phyloP scores from a whole-genome alignment of 2,888 invertebrate species.

The Girardia tigrina region DNA sequence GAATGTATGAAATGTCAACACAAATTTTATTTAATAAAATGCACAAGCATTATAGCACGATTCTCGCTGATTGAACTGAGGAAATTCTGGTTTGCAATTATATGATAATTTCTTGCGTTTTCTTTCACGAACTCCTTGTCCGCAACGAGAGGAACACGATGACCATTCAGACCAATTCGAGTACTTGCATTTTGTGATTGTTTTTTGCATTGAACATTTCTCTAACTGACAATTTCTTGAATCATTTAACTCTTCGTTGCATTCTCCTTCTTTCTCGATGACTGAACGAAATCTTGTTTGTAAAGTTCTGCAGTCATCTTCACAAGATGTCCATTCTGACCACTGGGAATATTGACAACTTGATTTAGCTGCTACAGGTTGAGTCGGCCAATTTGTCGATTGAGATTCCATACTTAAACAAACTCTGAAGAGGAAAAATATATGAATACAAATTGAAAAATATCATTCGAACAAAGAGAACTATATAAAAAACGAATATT shows the following conservation, averaged over 20 bases:
- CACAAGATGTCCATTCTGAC: slow-evolving; percentile 25
- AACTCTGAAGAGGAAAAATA: not conserved
- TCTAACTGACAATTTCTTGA: not conserved
- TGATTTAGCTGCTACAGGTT: not conserved
- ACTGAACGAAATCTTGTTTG: not conserved
- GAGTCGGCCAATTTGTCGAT: not conserved
- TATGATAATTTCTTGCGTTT: not conserved
- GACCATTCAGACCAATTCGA: slow-evolving; percentile 6
- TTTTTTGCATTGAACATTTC: not conserved
- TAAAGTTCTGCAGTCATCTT: not conserved
- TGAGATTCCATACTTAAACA: not conserved
- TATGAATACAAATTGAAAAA: too few species aligned
- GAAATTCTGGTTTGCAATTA: slow-evolving; percentile 21
- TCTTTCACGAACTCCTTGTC: not conserved
- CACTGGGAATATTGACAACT: not conserved
- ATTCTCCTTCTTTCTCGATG: not conserved
- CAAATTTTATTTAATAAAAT: not conserved
- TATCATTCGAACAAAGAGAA: too few species aligned
- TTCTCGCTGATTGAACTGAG: slow-evolving; percentile 11
- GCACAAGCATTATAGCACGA: slow-evolving; percentile 24
- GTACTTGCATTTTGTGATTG: not conserved
- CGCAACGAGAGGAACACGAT: not conserved
- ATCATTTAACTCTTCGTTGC: not conserved
- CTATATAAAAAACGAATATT: too few species aligned
- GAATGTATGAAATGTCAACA: not conserved